phyloP scores from a whole-genome alignment of 35 echinoderm and acorn worm species.

The Ophioderma brevispina region DNA sequence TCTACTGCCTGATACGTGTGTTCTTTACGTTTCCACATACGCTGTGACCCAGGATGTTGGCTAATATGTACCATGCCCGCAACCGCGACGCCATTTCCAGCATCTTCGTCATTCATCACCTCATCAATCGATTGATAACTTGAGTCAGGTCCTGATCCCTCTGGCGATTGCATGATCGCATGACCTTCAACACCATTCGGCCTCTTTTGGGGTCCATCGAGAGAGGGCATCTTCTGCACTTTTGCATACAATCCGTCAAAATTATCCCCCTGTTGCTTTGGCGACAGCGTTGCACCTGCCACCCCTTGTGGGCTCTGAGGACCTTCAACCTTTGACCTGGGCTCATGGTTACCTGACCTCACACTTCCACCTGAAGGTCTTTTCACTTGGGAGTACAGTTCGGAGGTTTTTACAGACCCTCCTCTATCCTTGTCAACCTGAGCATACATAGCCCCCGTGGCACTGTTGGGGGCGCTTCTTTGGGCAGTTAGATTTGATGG shows the following conservation, averaged over 20 bases:
- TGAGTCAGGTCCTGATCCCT: neutral
- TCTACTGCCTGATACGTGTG: neutral
- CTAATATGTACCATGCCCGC: neutral
- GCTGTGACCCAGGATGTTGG: neutral
- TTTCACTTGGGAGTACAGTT: neutral
- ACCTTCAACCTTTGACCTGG: neutral
- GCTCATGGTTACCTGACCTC: neutral
- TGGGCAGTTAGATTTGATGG: neutral
- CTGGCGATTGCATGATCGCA: neutral
- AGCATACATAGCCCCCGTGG: neutral
- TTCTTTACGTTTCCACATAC: neutral
- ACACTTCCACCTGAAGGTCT: neutral
- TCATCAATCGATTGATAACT: slow-evolving; percentile 4
- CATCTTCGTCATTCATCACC: neutral
- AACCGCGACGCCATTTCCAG: neutral
- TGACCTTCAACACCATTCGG: neutral
- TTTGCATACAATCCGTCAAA: neutral
- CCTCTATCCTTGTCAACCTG: slow-evolving; percentile 5
- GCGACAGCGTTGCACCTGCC: neutral
- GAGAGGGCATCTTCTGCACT: neutral
- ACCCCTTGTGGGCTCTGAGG: neutral
- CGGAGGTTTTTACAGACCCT: neutral
- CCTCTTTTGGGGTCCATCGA: neutral
- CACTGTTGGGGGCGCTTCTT: neutral
- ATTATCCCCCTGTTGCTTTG: neutral